Percentiles rank a stretch among this genome's conserved stretches.
These are phyloP conservation scores for Plusia festucae DNA, from an alignment of 2,888 invertebrate species.

Conservation along the genomic window DNA sequence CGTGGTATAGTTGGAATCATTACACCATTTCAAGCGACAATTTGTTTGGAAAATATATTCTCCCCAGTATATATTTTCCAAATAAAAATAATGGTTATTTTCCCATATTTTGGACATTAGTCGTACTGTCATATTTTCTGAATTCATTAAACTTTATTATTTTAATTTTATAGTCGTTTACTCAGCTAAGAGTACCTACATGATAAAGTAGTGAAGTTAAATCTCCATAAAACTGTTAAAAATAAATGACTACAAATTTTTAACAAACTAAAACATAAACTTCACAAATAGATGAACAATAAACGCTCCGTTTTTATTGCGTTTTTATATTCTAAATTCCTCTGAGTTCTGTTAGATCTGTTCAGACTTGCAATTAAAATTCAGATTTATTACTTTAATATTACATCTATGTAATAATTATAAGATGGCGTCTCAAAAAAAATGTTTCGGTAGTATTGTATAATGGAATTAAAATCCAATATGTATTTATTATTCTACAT, in stretches of 20 bases:
- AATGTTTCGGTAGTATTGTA: neutral
- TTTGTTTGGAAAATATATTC: too few species aligned
- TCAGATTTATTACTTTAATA: slow-evolving; percentile 20
- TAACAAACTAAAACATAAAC: slow-evolving; percentile 36
- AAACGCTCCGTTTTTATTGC: slow-evolving; percentile 50
- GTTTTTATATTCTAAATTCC: slow-evolving; percentile 38
- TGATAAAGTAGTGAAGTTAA: slow-evolving; percentile 31
- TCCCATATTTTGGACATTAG: too few species aligned
- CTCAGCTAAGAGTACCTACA: slow-evolving; percentile 12
- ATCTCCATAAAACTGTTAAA: slow-evolving; percentile 32
- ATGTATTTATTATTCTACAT: too few species aligned
- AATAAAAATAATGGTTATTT: too few species aligned
- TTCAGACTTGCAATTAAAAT: slow-evolving; percentile 23
- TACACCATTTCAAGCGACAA: too few species aligned
- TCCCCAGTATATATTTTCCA: too few species aligned
- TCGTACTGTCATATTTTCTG: too few species aligned
- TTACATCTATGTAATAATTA: slow-evolving; percentile 18
- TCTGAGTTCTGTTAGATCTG: slow-evolving; percentile 29
- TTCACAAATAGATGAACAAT: slow-evolving; percentile 48
- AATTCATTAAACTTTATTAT: too few species aligned
- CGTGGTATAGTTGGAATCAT: too few species aligned
- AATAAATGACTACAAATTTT: slow-evolving; percentile 45
- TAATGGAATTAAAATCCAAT: neutral
- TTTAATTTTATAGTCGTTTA: slow-evolving; percentile 22
- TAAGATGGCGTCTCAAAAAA: too few species aligned